Percentiles rank a stretch among this genome's conserved stretches.
Evolutionary conservation across 30 jellyfish, hydroid and myxozoan genomes (phyloP).

Genomic region (Hydractinia echinata): DNA sequence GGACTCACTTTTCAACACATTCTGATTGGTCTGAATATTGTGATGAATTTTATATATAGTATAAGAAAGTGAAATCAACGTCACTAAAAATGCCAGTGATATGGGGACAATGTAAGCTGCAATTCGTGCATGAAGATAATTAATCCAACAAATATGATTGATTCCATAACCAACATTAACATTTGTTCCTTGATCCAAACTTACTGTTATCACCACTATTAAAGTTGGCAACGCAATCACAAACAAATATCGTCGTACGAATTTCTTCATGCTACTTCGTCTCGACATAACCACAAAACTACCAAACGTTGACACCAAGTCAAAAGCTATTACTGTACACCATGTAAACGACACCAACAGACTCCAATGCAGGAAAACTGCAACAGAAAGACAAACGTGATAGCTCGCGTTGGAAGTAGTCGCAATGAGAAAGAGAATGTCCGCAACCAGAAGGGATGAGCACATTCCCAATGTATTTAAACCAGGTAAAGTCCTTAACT

Average conservation of each 20-base stretch:
- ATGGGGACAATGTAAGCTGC: slow-evolving; percentile 18
- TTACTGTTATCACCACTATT: background rate
- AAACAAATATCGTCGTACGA: background rate
- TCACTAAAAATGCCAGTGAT: background rate
- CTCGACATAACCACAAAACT: background rate
- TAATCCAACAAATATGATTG: slow-evolving; percentile 11
- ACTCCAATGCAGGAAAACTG: slow-evolving; percentile 6
- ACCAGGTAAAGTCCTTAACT: slow-evolving; percentile 11
- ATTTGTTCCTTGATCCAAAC: background rate
- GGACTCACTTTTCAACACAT: background rate
- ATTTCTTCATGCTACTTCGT: background rate
- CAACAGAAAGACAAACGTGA: background rate
- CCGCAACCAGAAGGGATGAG: background rate
- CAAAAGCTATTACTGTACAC: slow-evolving; percentile 2
- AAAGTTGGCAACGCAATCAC: background rate
- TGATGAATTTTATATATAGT: background rate
- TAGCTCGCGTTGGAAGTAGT: background rate
- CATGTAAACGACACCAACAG: slow-evolving; percentile 4
- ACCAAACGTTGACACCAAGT: background rate
- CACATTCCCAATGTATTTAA: background rate
- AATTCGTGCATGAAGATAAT: background rate
- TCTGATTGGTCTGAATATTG: background rate
- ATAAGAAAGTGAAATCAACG: background rate
- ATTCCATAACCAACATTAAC: slow-evolving; percentile 14
- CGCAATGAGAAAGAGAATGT: background rate